phyloP scores from a whole-genome alignment of 2,888 invertebrate species.

The Parnassius orleans region DNA sequence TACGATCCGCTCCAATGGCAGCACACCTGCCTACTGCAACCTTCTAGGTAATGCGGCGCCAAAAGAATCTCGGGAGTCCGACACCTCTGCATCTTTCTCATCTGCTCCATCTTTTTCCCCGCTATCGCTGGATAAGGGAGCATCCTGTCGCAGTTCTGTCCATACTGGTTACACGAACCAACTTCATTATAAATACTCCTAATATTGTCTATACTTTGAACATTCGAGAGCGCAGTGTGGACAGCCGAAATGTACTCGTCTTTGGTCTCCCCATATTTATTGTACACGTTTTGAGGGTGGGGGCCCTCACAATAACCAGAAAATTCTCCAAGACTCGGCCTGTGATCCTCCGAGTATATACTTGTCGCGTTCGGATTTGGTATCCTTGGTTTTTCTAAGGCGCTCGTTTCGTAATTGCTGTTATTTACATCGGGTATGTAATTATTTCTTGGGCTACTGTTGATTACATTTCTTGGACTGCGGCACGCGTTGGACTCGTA shows the following conservation, averaged over 20 bases:
- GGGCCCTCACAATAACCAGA: conserved; percentile 62
- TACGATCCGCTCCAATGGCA: conserved; percentile 74
- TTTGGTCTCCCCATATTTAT: conserved; percentile 54
- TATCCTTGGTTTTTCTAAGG: conserved; percentile 45
- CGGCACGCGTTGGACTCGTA: conserved; percentile 59
- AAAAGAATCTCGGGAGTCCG: conserved; percentile 90
- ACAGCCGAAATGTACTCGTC: conserved; percentile 58
- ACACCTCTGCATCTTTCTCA: conserved; percentile 74
- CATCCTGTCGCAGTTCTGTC: conserved; percentile 56
- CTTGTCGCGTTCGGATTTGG: conserved; percentile 40
- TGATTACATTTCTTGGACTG: conserved; percentile 64
- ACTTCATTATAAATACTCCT: conserved; percentile 53
- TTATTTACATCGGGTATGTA: conserved; percentile 52
- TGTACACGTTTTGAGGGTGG: conserved; percentile 48
- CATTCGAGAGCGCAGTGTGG: conserved; percentile 53
- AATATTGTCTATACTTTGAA: conserved; percentile 59
- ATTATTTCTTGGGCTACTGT: conserved; percentile 57
- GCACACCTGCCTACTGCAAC: conserved; percentile 64
- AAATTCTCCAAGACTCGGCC: conserved; percentile 51
- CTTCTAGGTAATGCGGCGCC: conserved; percentile 86
- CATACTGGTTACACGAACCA: conserved; percentile 50
- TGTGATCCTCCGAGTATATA: conserved; percentile 57
- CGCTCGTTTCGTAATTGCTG: conserved; percentile 53
- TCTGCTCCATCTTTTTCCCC: conserved; percentile 74
- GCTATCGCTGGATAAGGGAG: conserved; percentile 70